Percentiles rank a stretch among this genome's conserved stretches.
phyloP scores from a whole-genome alignment of 2,797 vertebrate species.

The Odontamblyopus rebecca region DNA sequence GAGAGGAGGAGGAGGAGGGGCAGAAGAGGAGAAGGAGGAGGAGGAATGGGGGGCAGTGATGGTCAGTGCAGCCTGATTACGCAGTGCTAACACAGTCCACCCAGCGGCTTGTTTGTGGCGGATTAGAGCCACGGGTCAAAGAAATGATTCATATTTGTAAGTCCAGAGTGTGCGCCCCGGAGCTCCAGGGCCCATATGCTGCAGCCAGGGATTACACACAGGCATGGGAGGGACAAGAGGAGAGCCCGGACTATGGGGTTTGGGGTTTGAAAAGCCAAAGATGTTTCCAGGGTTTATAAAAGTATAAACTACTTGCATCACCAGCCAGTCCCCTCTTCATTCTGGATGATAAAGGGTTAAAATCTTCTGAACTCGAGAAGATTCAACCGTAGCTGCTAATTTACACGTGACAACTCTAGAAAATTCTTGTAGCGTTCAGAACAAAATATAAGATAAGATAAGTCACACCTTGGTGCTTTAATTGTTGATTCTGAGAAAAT shows the following conservation, averaged over 20 bases:
- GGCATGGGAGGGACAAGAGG: conserved; percentile 24
- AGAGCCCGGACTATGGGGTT: neutral
- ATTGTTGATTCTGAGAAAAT: no score
- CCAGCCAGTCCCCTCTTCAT: no score
- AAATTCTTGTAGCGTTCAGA: no score
- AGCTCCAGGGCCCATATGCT: conserved; percentile 70
- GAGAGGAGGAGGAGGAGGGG: conserved; percentile 8
- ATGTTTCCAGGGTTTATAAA: neutral
- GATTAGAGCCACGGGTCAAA: conserved; percentile 71
- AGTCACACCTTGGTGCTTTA: no score
- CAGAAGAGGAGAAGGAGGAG: conserved; percentile 9
- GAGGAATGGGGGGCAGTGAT: conserved; percentile 25
- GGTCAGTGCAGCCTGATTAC: conserved; percentile 66
- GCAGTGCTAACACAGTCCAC: conserved; percentile 51
- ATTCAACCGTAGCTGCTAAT: no score
- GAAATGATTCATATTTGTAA: conserved; percentile 83
- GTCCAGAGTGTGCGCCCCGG: conserved; percentile 69
- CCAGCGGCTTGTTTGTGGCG: conserved; percentile 67
- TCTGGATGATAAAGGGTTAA: no score
- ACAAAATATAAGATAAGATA: no score
- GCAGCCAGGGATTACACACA: conserved; percentile 58
- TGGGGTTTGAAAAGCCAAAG: neutral
- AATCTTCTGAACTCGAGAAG: no score
- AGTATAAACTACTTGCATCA: no score
- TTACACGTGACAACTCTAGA: no score